phyloP scores from a whole-genome alignment of 2,888 invertebrate genomes.

The Hypercompe scribonia region DNA sequence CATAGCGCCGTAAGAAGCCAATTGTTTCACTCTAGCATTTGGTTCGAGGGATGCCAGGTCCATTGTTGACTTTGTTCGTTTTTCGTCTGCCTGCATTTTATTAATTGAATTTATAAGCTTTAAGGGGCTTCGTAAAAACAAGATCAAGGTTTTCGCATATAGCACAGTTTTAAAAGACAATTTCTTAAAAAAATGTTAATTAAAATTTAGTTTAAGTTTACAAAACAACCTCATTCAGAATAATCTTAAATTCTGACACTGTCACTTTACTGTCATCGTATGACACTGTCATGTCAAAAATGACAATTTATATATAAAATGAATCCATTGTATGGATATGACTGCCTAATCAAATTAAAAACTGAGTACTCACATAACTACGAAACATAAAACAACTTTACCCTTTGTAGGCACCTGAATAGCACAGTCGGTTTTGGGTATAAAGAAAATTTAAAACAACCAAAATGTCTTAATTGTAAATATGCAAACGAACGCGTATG shows the following conservation, averaged over 20 bases:
- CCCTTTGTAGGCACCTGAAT: too few species aligned
- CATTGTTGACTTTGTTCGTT: conserved; percentile 61
- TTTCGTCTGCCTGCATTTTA: conserved; percentile 74
- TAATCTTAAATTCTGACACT: not conserved
- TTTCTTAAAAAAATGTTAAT: not conserved
- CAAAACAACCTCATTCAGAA: conserved; percentile 10
- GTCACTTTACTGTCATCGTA: not conserved
- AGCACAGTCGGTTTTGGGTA: too few species aligned
- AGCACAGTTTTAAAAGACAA: not conserved
- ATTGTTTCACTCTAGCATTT: conserved; percentile 88
- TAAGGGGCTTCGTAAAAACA: not conserved
- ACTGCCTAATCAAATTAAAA: not conserved
- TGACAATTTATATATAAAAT: not conserved
- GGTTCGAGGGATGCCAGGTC: conserved; percentile 87
- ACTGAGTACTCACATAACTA: too few species aligned
- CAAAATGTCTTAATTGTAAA: too few species aligned
- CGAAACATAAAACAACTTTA: too few species aligned
- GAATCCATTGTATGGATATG: not conserved
- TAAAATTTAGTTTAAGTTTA: not conserved
- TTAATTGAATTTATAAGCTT: conserved; percentile 1
- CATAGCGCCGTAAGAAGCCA: conserved; percentile 89
- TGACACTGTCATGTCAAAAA: not conserved
- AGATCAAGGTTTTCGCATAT: not conserved
- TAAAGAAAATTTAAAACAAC: too few species aligned
- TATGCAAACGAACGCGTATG: too few species aligned